These are phyloP conservation scores for Nyleta sp. DNA, from an alignment of 2,888 invertebrate genomes.

Conservation along the genomic window DNA sequence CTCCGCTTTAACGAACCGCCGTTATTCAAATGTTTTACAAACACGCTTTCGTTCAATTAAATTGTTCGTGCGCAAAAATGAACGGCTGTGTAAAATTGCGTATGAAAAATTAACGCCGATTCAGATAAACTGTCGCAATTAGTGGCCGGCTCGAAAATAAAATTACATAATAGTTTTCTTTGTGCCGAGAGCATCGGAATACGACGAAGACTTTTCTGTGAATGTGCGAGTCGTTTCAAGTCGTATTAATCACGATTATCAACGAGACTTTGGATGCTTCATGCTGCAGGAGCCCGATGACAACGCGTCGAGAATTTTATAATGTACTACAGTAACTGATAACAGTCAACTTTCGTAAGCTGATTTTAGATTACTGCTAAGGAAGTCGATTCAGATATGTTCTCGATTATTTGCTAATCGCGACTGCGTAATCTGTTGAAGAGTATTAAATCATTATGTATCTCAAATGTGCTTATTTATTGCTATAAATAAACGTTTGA, in stretches of 20 bases:
- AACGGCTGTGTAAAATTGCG: not conserved
- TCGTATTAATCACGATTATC: constrained; percentile 60
- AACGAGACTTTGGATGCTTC: constrained; percentile 24
- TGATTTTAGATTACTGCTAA: constrained; percentile 21
- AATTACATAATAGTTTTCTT: constrained; percentile 19
- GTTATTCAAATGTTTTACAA: constrained; percentile 4
- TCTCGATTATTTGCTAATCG: constrained; percentile 25
- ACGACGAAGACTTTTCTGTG: constrained; percentile 32
- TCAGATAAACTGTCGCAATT: not conserved
- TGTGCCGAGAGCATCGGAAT: constrained; percentile 47
- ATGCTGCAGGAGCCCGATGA: constrained; percentile 48
- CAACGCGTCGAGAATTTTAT: constrained; percentile 44
- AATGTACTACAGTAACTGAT: constrained; percentile 24
- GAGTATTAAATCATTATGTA: constrained; percentile 6
- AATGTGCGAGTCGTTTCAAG: constrained; percentile 36
- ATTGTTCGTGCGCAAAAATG: not conserved
- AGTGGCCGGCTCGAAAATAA: not conserved
- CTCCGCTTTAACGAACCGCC: constrained; percentile 48
- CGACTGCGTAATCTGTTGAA: constrained; percentile 12
- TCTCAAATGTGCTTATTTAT: not conserved
- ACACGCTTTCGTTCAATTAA: not conserved
- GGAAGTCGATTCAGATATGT: constrained; percentile 31
- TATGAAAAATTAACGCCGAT: not conserved
- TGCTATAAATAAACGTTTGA: not conserved
- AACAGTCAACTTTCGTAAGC: constrained; percentile 55